Evolutionary conservation across 92 coral and sea anemone genomes (phyloP).

Genomic region (Umimayanthus chanpuru): DNA sequence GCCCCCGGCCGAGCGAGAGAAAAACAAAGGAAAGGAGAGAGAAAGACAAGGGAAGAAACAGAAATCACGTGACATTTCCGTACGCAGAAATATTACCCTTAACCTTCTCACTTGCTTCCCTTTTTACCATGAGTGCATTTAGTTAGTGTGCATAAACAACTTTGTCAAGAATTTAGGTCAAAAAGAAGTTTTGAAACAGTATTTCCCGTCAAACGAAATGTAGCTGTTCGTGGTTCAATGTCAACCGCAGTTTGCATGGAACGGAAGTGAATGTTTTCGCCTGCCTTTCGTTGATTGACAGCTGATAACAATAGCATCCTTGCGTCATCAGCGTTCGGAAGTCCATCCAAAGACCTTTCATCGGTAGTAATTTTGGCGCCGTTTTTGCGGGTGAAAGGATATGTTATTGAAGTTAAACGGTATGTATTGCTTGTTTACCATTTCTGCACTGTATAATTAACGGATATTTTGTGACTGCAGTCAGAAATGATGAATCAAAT

Average conservation of each 20-base stretch:
- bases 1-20: slow-evolving; percentile 18
- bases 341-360: too few species aligned
- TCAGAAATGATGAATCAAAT: too few species aligned
- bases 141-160: neutral
- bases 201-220: neutral
- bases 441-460: too few species aligned
- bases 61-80: neutral
- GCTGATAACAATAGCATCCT: too few species aligned
- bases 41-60: slow-evolving; percentile 20
- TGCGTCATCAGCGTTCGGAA: too few species aligned
- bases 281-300: too few species aligned
- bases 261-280: neutral
- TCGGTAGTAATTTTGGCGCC: neutral
- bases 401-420: too few species aligned
- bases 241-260: neutral
- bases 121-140: neutral
- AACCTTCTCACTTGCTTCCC: neutral
- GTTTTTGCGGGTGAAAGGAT: neutral
- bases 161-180: too few species aligned
- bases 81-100: neutral
- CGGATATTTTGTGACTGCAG: too few species aligned
- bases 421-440: too few species aligned
- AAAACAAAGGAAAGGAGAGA: slow-evolving; percentile 21
- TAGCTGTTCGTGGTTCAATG: neutral
- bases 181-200: neutral